Evolutionary conservation across 2,797 vertebrate species (phyloP).

Genomic region (Sebastes matsubarae): DNA sequence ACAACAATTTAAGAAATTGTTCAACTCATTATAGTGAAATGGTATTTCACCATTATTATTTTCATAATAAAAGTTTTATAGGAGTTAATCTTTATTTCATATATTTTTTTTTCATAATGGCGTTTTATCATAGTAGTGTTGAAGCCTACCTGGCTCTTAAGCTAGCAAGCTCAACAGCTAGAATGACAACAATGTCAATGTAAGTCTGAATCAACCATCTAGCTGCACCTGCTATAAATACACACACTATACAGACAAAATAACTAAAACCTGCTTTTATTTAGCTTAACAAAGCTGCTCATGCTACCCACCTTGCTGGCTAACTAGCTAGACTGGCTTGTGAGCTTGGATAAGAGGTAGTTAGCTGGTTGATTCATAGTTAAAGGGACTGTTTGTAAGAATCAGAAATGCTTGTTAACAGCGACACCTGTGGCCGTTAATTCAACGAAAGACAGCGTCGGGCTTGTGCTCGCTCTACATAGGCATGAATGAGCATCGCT

Average conservation of each 20-base stretch:
- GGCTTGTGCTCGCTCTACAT: no score
- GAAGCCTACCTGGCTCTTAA: background rate
- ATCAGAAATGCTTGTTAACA: no score
- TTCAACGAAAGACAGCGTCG: accelerated
- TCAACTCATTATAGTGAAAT: background rate
- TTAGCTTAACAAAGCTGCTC: background rate
- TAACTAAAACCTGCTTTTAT: background rate
- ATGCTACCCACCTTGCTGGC: background rate
- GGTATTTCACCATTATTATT: background rate
- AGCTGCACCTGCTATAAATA: background rate
- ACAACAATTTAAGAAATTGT: background rate
- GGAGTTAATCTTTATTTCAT: background rate
- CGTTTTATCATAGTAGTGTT: background rate
- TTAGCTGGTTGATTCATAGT: background rate
- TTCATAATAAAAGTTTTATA: background rate
- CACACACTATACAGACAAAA: background rate
- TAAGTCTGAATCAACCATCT: no score
- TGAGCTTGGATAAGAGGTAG: background rate
- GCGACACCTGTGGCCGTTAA: no score
- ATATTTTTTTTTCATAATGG: background rate
- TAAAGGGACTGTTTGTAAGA: background rate
- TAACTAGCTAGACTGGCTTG: background rate
- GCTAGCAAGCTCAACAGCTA: background rate
- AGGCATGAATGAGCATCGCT: no score
- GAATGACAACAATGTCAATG: background rate